phyloP scores from a whole-genome alignment of 1,140 invertebrate genomes.

The Oedothorax gibbosus region DNA sequence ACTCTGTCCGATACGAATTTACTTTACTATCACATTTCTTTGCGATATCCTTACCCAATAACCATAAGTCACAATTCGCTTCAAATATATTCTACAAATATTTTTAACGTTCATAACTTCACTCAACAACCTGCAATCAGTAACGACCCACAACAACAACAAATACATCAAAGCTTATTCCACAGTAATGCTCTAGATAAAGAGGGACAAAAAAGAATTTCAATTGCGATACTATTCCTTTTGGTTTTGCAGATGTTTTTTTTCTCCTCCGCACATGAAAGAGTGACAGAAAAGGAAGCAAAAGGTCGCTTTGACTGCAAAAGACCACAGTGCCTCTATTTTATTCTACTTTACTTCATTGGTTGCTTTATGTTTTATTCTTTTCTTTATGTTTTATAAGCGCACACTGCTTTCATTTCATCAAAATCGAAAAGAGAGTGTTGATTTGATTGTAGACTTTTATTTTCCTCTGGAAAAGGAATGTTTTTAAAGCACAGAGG shows the following conservation, averaged over 20 bases:
- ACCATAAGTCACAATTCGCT: no score
- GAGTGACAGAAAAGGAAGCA: slow-evolving; percentile 2
- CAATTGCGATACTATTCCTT: background rate
- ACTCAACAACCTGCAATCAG: no score
- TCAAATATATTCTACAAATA: no score
- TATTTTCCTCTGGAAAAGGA: slow-evolving; percentile 25
- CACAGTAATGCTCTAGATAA: background rate
- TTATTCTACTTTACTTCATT: slow-evolving; percentile 24
- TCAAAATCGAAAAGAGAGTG: slow-evolving; percentile 57
- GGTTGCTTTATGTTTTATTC: slow-evolving; percentile 11
- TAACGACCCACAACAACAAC: no score
- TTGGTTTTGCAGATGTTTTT: slow-evolving; percentile 3
- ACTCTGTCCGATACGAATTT: no score
- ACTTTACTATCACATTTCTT: no score
- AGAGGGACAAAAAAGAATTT: background rate
- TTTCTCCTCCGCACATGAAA: slow-evolving; percentile 11
- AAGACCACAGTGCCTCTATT: slow-evolving; percentile 11
- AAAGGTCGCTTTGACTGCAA: slow-evolving; percentile 34
- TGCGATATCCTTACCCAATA: no score
- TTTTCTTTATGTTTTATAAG: slow-evolving; percentile 32
- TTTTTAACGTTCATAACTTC: no score
- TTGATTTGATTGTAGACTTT: slow-evolving; percentile 53
- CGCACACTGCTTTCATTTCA: slow-evolving; percentile 52
- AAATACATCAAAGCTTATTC: no score
- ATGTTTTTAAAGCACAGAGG: slow-evolving; percentile 50